Base-by-base conservation (phyloP, 2,888 invertebrate species). In the Ichneumoninae sp. region DNA sequence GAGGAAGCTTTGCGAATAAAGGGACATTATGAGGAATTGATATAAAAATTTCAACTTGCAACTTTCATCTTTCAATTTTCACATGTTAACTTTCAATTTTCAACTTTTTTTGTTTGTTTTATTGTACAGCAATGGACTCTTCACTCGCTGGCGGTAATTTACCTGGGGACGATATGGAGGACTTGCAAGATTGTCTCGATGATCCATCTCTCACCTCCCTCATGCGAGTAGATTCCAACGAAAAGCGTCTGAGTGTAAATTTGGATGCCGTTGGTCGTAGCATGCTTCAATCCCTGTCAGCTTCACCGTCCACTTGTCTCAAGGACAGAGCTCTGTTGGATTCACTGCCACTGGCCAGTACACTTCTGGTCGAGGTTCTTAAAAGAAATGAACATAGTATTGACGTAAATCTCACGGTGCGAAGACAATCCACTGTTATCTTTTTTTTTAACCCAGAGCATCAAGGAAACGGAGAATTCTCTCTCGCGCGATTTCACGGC, bases 391-490 rank as follows among this genome's bases (percentile, higher is more conserved):
- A 19, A 3, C 13, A 44, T 26, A 22, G 10, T 57, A n/a, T 30
- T 22, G 26, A 72, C 71, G 57, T 40, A 19, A 19, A 69, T 52
- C 10, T 6, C 3, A 66, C 76, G 7, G 52, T 65, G n/a, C 52
- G 68, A 10, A 40, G 26, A 52, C 36, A 72, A 19, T 26, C 80
- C 3, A 44, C 26, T 16, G n/a, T 30, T 44, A 8, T 47, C 1
- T 66, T 60, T 47, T 68, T 57, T 62, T 30, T 78, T 30, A 68
- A 10, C 70, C 13, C 76, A 87, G 80, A 80, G 76, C 22, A 22
- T 87, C 54, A 57, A 79, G n/a, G 75, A 86, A 66, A 83, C 79
- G 30, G 86, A 85, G 57, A 79, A 60, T 13, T 71, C 30, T 0
- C 81, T 86, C 13, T 60, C 71, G 33, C 19, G 16, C 19, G 77